Evolutionary conservation across 1,140 invertebrate genomes (phyloP), one percentile per base, ranked within the genome.

Genomic region (Pachypsylla venusta): DNA sequence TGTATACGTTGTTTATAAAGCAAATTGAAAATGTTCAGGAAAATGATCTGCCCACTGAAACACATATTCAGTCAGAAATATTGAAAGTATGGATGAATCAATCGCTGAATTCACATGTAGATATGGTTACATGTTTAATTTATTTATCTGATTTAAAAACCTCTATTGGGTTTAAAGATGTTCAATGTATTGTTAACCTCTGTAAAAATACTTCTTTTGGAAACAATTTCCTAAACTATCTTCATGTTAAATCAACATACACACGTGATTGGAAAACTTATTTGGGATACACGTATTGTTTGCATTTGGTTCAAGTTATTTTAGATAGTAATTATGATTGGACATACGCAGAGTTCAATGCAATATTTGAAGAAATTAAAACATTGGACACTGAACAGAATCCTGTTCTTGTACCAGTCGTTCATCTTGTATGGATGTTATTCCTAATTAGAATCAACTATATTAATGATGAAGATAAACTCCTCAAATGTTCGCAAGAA

Each of bases 231-330:
- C n/a, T 48, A n/a, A 19, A n/a, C 4, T 7, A 19, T 10, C 42
- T 19, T n/a, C 22, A 5, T n/a, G 22, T 19, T 7, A 48, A 48
- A 48, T 48, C 42, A 48, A 48, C 42, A 48, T 48, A 48, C 42
- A 5, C 42, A 4, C 16, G 22, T 48, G 42, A 48, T 48, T 48
- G 42, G 42, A 48, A n/a, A 48, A 48, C n/a, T 4, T 10, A 19
- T 48, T n/a, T 48, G 16, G 42, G 42, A 7, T 48, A 48, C 42
- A 48, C 22, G 42, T 48, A 48, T n/a, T 48, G 42, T 19, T n/a
- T 48, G 22, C 42, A 48, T 19, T 22, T 48, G 16, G 42, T 48
- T 19, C 42, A 48, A 48, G 4, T 48, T 3, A 48, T 48, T 7
- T 3, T 48, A 3, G 42, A 48, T 48, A 19, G n/a, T 48, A 48